These are phyloP conservation scores for Acromyrmex charruanus DNA, from an alignment of 1,140 invertebrate genomes.

Conservation along the genomic window DNA sequence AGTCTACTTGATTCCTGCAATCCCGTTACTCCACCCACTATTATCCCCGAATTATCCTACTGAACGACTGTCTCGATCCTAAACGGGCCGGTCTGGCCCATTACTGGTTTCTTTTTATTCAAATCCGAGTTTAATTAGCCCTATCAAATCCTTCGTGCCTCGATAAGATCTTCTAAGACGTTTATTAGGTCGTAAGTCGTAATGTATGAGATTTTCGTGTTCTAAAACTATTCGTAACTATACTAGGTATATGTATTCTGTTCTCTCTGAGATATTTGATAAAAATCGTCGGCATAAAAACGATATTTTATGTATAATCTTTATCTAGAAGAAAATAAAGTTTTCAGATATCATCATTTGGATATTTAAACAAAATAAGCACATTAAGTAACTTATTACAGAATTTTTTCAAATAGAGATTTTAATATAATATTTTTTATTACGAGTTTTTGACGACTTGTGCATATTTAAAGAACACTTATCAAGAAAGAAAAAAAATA, in stretches of 20 bases:
- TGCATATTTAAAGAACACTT: no score
- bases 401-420: no score
- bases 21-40: slow-evolving; percentile 56
- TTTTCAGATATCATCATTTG: not conserved
- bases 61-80: slow-evolving; percentile 12
- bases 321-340: not conserved
- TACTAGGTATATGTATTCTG: not conserved
- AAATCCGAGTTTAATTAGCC: slow-evolving; percentile 24
- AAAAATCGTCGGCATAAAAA: not conserved
- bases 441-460: no score
- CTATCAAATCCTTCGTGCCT: not conserved
- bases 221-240: not conserved
- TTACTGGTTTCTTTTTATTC: slow-evolving; percentile 18
- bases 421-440: no score
- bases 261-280: not conserved
- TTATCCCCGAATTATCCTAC: slow-evolving; percentile 50
- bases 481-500: no score
- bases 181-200: slow-evolving; percentile 11
- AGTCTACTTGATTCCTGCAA: slow-evolving; percentile 40
- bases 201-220: not conserved
- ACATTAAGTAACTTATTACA: no score
- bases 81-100: not conserved
- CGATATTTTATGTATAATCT: not conserved
- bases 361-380: not conserved
- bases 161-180: not conserved